Conservation (phyloP, 1,140 invertebrate species). For the Zaprionus lachaisei region DNA sequence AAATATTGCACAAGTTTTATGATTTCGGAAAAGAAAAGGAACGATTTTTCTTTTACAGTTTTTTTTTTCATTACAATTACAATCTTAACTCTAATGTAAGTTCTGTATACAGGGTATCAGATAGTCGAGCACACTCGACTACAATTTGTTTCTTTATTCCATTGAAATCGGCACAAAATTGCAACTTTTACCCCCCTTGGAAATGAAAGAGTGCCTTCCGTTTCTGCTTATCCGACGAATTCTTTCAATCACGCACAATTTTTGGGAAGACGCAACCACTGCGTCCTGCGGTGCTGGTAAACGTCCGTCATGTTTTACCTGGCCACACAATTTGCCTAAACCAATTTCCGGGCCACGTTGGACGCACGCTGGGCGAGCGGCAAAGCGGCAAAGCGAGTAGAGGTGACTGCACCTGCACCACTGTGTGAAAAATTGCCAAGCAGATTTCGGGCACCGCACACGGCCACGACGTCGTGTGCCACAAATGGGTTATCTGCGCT, state of each 20-base stretch:
- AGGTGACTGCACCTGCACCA: constrained; percentile 40
- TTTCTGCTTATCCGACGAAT: constrained; percentile 36
- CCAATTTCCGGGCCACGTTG: constrained; percentile 70
- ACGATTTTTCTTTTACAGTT: too few species aligned
- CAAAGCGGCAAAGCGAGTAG: constrained; percentile 16
- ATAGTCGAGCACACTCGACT: constrained; percentile 2
- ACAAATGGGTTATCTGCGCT: constrained; percentile 78
- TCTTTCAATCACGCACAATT: constrained; percentile 76
- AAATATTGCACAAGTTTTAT: constrained; percentile 1
- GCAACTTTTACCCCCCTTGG: constrained; percentile 55
- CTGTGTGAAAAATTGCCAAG: constrained; percentile 72
- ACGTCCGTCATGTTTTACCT: constrained; percentile 78
- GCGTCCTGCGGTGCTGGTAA: constrained; percentile 38
- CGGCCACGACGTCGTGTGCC: constrained; percentile 54
- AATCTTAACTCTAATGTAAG: not conserved
- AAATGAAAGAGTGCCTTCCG: not conserved
- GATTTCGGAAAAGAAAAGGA: not conserved
- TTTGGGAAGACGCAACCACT: constrained; percentile 5
- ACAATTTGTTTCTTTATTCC: constrained; percentile 20
- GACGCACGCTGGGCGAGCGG: constrained; percentile 23
- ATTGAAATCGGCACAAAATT: constrained; percentile 48
- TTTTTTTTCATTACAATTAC: not conserved
- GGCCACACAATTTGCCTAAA: constrained; percentile 81
- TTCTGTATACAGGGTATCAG: not conserved
- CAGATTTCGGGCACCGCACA: constrained; percentile 41